Percentiles rank a stretch among this genome's conserved stretches.
phyloP scores from a whole-genome alignment of 2,797 vertebrate genomes.

The Pseudocheirus occidentalis region DNA sequence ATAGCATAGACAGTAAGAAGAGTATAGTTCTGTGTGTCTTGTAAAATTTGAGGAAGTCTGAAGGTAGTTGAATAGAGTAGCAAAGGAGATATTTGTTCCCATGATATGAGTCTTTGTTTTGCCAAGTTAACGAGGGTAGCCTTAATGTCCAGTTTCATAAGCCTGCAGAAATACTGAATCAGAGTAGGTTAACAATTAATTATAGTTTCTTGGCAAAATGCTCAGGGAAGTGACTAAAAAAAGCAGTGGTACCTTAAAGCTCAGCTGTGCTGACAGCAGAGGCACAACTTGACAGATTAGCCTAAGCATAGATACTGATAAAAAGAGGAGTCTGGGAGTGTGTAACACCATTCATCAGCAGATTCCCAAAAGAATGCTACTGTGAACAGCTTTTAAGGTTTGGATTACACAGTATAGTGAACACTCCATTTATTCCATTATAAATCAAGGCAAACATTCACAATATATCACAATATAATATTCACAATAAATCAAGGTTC shows the following conservation, averaged over 20 bases:
- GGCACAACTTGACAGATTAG: accelerated
- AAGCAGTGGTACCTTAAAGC: accelerated
- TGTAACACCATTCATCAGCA: too few relatives aligned
- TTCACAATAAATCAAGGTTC: too few relatives aligned
- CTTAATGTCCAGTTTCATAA: accelerated
- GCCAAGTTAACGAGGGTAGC: neutral
- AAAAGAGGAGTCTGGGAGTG: neutral
- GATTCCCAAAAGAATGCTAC: too few relatives aligned
- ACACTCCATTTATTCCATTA: too few relatives aligned
- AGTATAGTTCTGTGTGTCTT: accelerated
- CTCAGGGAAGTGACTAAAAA: neutral
- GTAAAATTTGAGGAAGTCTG: neutral
- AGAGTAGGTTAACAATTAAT: neutral
- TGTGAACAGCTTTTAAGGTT: too few relatives aligned
- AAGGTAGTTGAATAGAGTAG: neutral
- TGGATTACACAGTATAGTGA: too few relatives aligned
- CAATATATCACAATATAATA: too few relatives aligned
- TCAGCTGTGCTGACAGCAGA: neutral
- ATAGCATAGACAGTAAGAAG: neutral
- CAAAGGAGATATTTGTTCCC: accelerated
- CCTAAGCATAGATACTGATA: neutral
- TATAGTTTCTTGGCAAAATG: neutral
- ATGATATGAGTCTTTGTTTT: neutral
- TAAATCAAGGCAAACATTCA: too few relatives aligned
- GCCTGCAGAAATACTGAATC: neutral